A percentile compares a stretch with the other conserved stretches of the same genome.
Conservation (phyloP, 2,797 vertebrate genomes). For the Sebastes itinus region DNA sequence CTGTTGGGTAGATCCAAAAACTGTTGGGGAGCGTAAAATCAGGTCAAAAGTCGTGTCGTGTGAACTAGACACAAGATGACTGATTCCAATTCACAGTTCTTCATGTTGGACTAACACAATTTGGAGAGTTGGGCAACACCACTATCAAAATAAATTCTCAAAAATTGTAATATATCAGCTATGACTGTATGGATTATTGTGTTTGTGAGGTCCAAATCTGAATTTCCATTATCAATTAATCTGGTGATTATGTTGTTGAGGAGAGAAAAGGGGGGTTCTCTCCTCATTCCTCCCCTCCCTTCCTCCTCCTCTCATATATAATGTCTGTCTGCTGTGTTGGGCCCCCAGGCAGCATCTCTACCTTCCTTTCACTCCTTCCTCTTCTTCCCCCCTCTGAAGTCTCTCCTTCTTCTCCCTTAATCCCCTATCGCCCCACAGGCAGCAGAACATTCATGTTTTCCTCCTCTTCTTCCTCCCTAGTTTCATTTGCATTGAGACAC, state of each 20-base stretch:
- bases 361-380: slow-evolving; percentile 59
- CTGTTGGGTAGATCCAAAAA: too few species aligned
- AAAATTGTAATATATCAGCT: neutral
- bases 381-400: slow-evolving; percentile 8
- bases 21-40: too few species aligned
- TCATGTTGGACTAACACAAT: neutral
- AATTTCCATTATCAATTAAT: too few species aligned
- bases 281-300: neutral
- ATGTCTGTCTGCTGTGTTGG: slow-evolving; percentile 57
- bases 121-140: fast-evolving
- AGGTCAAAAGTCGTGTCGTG: too few species aligned
- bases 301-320: slow-evolving; percentile 18
- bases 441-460: slow-evolving; percentile 46
- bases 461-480: neutral
- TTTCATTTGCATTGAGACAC: slow-evolving; percentile 47
- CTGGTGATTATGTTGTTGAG: neutral
- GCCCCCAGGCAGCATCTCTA: slow-evolving; percentile 71
- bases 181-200: neutral
- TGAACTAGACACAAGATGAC: too few species aligned
- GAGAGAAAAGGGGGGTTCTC: too few species aligned
- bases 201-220: neutral
- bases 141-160: neutral
- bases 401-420: slow-evolving; percentile 50
- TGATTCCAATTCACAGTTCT: neutral
- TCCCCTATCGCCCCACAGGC: slow-evolving; percentile 54